phyloP scores from a whole-genome alignment of 35 echinoderm and acorn worm genomes.

The Apostichopus californicus region DNA sequence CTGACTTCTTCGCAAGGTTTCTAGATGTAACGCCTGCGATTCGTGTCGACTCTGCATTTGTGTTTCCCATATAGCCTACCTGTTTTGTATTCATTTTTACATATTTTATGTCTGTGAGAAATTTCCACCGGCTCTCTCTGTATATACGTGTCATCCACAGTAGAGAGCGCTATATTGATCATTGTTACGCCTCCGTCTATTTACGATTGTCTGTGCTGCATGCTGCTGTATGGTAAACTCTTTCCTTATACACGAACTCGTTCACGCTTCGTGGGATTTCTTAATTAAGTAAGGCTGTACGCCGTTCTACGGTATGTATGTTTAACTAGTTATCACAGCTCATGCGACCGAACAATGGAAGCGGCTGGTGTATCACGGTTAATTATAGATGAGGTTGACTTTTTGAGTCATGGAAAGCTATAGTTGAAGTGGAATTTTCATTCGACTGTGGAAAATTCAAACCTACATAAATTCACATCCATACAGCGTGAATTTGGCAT shows the following conservation, averaged over 20 bases:
- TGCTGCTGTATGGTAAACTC: neutral
- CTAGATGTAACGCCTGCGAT: no score
- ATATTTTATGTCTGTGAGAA: no score
- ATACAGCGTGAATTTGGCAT: no score
- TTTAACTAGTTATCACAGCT: slow-evolving; percentile 34
- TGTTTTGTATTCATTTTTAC: no score
- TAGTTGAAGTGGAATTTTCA: neutral
- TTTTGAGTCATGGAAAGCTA: slow-evolving; percentile 24
- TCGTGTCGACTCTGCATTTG: no score
- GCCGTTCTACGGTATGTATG: neutral
- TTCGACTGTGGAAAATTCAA: no score
- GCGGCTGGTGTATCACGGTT: slow-evolving; percentile 22
- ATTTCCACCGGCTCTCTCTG: no score
- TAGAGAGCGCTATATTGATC: slow-evolving; percentile 1
- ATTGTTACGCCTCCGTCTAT: neutral
- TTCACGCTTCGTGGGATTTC: slow-evolving; percentile 14
- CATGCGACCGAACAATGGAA: neutral
- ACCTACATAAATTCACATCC: no score
- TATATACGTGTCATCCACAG: neutral
- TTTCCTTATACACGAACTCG: neutral
- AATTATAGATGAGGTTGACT: slow-evolving; percentile 36
- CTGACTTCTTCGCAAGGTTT: no score
- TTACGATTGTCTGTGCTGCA: neutral
- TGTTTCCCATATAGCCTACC: no score
- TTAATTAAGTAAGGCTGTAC: slow-evolving; percentile 25